phyloP scores from a whole-genome alignment of 2,888 invertebrate genomes.

The Microplitis manilae region DNA sequence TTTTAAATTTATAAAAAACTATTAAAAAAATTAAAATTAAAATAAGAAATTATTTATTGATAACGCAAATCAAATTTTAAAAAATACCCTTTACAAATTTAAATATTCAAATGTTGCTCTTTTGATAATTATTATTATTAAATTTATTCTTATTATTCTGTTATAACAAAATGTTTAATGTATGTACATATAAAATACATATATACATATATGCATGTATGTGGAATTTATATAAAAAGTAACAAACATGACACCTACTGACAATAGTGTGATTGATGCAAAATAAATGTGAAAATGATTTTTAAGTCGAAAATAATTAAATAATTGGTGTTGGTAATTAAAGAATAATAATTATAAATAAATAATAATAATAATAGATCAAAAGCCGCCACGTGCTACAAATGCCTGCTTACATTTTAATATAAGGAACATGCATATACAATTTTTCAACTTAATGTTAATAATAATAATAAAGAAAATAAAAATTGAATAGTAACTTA shows the following conservation, averaged over 20 bases:
- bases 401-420: slow-evolving; percentile 25
- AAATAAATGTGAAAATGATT: slow-evolving; percentile 14
- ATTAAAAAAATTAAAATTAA: slow-evolving; percentile 2
- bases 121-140: not conserved
- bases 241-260: not conserved
- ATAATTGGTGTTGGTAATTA: slow-evolving; percentile 5
- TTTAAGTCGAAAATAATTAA: not conserved
- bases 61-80: not conserved
- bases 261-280: not conserved
- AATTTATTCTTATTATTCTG: not conserved
- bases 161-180: not conserved
- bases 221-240: not conserved
- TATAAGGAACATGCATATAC: slow-evolving; percentile 44
- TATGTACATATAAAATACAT: slow-evolving; percentile 19
- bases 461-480: slow-evolving; percentile 18
- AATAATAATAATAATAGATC: slow-evolving; percentile 23
- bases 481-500: slow-evolving; percentile 7
- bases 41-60: not conserved
- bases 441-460: slow-evolving; percentile 54
- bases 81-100: not conserved
- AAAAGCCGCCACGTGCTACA: slow-evolving; percentile 21
- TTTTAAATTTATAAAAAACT: not conserved
- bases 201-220: not conserved
- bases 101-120: not conserved
- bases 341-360: slow-evolving; percentile 7